Evolutionary conservation across 2,113 vertebrate species (phyloP).

Genomic region (Tyrannus savana): DNA sequence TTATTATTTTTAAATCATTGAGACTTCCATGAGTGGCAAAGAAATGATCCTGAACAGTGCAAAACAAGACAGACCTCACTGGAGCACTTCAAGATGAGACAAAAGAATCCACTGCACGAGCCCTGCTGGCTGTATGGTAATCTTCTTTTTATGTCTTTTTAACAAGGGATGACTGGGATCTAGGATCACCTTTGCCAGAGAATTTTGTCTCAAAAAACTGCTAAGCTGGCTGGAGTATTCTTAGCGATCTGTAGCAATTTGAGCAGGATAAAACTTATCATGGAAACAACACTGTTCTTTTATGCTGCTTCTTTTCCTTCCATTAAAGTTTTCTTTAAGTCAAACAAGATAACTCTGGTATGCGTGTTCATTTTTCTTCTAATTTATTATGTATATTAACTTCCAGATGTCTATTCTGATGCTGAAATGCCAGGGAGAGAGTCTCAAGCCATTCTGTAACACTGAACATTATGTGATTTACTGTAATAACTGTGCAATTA

Average conservation of each 20-base stretch:
- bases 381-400: background rate
- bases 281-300: background rate
- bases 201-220: slow-evolving; percentile 13
- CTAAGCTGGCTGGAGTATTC: background rate
- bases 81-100: slow-evolving; percentile 86
- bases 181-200: slow-evolving; percentile 3
- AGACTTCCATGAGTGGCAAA: slow-evolving; percentile 83
- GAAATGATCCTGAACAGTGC: slow-evolving; percentile 82
- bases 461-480: background rate
- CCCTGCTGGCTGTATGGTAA: slow-evolving; percentile 62
- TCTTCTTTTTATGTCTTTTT: slow-evolving; percentile 72
- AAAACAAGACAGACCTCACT: slow-evolving; percentile 84
- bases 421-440: background rate
- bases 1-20: slow-evolving; percentile 83
- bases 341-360: background rate
- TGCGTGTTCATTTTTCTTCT: background rate
- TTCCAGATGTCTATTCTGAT: background rate
- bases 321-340: background rate
- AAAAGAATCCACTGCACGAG: slow-evolving; percentile 72
- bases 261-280: background rate
- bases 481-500: background rate
- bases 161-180: slow-evolving; percentile 59
- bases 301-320: background rate
- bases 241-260: background rate
- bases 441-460: background rate